Percentiles rank a stretch among this genome's conserved stretches.
These are phyloP conservation scores for Oryzias sinensis DNA, from an alignment of 2,797 vertebrate genomes.

Conservation along the genomic window DNA sequence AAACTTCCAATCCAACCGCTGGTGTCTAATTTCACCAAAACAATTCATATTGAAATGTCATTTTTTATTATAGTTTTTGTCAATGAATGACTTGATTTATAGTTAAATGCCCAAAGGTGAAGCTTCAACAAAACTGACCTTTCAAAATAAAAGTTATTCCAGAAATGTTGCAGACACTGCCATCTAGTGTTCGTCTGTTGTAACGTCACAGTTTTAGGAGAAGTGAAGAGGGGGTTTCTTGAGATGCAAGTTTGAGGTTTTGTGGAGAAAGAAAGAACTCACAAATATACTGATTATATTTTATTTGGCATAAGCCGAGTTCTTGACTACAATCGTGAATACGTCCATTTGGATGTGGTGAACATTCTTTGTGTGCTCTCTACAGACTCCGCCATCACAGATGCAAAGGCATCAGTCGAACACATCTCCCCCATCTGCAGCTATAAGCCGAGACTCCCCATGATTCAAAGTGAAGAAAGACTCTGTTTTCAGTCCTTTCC, in stretches of 20 bases:
- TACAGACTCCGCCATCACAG: background rate
- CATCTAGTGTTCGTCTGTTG: background rate
- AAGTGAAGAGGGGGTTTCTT: background rate
- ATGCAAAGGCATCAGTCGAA: slow-evolving; percentile 58
- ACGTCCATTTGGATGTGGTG: background rate
- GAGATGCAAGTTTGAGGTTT: background rate
- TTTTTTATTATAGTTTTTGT: background rate
- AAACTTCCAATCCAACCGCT: background rate
- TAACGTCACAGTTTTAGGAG: background rate
- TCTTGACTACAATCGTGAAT: slow-evolving; percentile 8
- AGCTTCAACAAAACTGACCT: too few species aligned
- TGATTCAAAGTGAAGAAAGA: slow-evolving; percentile 91
- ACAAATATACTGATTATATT: slow-evolving; percentile 9
- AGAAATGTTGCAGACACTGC: background rate
- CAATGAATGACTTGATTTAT: too few species aligned
- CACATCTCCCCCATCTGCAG: slow-evolving; percentile 63
- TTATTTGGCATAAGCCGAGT: slow-evolving; percentile 1
- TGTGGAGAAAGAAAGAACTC: slow-evolving; percentile 11
- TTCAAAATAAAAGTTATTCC: background rate
- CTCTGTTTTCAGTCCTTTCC: slow-evolving; percentile 81
- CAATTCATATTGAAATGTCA: background rate
- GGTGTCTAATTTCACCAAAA: background rate
- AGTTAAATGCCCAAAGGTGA: too few species aligned
- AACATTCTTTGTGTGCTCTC: slow-evolving; percentile 5
- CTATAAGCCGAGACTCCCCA: slow-evolving; percentile 86